phyloP scores from a whole-genome alignment of 2,113 vertebrate species.

The Pelobates fuscus region DNA sequence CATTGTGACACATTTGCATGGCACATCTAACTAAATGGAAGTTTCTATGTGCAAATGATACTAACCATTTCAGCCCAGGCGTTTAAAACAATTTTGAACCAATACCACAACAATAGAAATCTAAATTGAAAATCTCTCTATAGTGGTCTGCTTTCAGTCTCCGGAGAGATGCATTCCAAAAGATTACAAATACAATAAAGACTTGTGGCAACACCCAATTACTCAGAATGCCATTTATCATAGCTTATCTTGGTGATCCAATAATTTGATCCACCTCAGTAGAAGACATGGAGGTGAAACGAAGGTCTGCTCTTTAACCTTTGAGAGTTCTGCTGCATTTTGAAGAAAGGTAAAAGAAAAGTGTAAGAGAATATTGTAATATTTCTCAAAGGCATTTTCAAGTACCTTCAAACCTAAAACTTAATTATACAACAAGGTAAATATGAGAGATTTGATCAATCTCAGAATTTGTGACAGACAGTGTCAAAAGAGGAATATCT shows the following conservation, averaged over 20 bases:
- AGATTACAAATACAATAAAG: slow-evolving; percentile 50
- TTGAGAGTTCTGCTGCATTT: background rate
- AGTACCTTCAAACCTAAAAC: no score
- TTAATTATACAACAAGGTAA: no score
- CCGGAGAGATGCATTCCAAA: slow-evolving; percentile 37
- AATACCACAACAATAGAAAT: slow-evolving; percentile 39
- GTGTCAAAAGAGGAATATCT: no score
- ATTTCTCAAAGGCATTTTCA: no score
- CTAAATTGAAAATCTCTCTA: slow-evolving; percentile 50
- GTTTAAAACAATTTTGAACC: slow-evolving; percentile 16
- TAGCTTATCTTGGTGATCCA: slow-evolving; percentile 39
- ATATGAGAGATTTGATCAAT: no score
- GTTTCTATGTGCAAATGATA: slow-evolving; percentile 8
- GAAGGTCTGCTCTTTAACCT: slow-evolving; percentile 31
- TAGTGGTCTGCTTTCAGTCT: slow-evolving; percentile 36
- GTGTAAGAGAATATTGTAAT: background rate
- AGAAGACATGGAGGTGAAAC: slow-evolving; percentile 7
- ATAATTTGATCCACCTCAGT: slow-evolving; percentile 42
- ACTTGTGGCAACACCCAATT: slow-evolving; percentile 47
- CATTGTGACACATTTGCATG: slow-evolving; percentile 11
- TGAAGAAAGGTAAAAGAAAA: background rate
- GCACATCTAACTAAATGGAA: slow-evolving; percentile 4
- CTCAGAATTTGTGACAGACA: no score
- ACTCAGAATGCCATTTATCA: slow-evolving; percentile 46
- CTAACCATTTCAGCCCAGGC: slow-evolving; percentile 23